Evolutionary conservation across 2,797 vertebrate species (phyloP), one percentile per base, ranked within the genome.

Genomic region (Luscinia luscinia): DNA sequence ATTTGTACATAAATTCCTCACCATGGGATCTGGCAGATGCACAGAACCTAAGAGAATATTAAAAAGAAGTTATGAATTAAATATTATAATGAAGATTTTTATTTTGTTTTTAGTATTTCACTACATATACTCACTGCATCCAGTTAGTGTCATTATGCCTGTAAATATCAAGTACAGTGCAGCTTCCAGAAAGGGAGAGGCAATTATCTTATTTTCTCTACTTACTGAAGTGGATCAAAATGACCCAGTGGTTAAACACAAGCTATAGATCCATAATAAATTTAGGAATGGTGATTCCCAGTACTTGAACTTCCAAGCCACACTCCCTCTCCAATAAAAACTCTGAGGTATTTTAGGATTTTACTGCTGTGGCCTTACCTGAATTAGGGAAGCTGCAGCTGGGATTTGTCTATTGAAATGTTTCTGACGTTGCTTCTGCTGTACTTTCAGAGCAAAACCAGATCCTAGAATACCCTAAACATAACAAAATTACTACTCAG

Each of bases 331-430:
- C 11, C 11, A 55, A 16, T 10, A 55, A 32, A 55, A 32, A 63
- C 19, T 78, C 51, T 6, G 43, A 41, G 12, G 3, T 26, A 8
- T 45, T 75, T 84, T 28, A 57, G 5, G 30, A 11, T 48, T 75
- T 70, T 32, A 54, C 15, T 61, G 3, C 32, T 72, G 27, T n/a
- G 11, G 28, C 5, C 70, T 90, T 96, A 98, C 97, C 97, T 98
- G 98, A 85, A 98, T 98, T 34, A 97, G 95, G 52, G 97, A 98
- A 13, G 98, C 98, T 41, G 98, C 98, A 59, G 98, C 98, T 64
- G 98, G 98, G 72, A 98, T 98, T 89, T 98, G 98, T 48, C 98
- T 97, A 72, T 98, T 98, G 94, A 98, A 98, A 89, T 98, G 98
- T 70, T 98, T 98, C 95, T 98, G 98, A 43, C 98, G 96, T 86